These are phyloP conservation scores for Antedon bifida DNA, from an alignment of 35 echinoderm and acorn worm species.

Conservation along the genomic window DNA sequence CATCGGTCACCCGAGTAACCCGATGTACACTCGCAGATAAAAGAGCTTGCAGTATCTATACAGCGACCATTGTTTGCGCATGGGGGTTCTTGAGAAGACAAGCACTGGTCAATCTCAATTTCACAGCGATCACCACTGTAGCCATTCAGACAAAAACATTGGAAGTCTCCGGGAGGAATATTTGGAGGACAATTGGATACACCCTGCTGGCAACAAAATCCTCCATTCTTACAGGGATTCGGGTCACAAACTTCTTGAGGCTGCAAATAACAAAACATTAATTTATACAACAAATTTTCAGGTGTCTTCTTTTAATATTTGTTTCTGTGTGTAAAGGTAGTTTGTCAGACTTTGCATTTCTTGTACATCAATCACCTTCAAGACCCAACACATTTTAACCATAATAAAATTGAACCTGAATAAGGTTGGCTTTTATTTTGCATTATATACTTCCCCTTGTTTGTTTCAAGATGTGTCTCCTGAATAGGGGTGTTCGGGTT, in stretches of 20 bases:
- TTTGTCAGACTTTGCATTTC: neutral
- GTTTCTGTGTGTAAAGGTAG: neutral
- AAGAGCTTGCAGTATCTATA: slow-evolving; percentile 33
- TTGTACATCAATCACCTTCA: too few relatives aligned
- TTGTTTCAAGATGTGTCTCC: too few relatives aligned
- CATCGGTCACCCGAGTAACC: slow-evolving; percentile 63
- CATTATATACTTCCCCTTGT: too few relatives aligned
- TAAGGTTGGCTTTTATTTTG: too few relatives aligned
- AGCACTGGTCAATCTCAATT: slow-evolving; percentile 79
- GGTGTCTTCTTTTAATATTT: too few relatives aligned
- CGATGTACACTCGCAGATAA: slow-evolving; percentile 39
- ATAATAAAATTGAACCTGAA: too few relatives aligned
- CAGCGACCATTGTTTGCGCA: slow-evolving; percentile 63
- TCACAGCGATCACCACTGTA: slow-evolving; percentile 77
- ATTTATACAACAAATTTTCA: neutral
- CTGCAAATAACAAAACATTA: slow-evolving; percentile 25
- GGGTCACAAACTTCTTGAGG: slow-evolving; percentile 55
- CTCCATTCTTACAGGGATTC: slow-evolving; percentile 79
- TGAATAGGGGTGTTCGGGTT: too few relatives aligned
- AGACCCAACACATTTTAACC: too few relatives aligned
- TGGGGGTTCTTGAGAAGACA: slow-evolving; percentile 41
- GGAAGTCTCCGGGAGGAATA: slow-evolving; percentile 42
- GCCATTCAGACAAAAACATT: slow-evolving; percentile 82
- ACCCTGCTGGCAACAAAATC: slow-evolving; percentile 59
- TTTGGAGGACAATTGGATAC: slow-evolving; percentile 28